Conservation (phyloP, 2,797 vertebrate genomes). For the Hapalemur alaotrensis region DNA sequence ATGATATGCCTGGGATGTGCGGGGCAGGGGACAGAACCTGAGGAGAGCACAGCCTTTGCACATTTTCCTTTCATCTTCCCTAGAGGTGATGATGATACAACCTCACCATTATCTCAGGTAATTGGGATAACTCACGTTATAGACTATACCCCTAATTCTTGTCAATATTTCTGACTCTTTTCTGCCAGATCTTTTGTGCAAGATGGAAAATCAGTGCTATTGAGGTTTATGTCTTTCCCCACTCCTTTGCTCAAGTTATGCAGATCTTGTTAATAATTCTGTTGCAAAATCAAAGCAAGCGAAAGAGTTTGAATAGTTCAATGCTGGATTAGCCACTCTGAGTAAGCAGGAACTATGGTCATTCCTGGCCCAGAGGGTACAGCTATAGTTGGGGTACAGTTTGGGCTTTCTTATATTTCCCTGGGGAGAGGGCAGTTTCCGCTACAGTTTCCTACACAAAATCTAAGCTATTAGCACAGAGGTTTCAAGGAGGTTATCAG, state of each 20-base stretch:
- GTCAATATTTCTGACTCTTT: background rate
- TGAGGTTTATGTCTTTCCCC: background rate
- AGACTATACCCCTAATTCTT: background rate
- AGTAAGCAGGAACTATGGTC: background rate
- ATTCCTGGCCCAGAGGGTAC: background rate
- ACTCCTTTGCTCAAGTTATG: background rate
- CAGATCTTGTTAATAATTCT: background rate
- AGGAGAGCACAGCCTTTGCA: background rate
- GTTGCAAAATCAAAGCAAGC: background rate
- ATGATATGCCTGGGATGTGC: background rate
- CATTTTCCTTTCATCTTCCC: conserved; percentile 14
- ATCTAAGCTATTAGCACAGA: background rate
- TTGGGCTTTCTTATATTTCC: background rate
- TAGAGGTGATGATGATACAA: background rate
- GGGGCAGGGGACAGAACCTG: background rate
- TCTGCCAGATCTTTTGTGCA: conserved; percentile 31
- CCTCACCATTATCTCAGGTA: background rate
- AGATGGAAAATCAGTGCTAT: background rate
- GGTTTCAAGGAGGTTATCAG: background rate
- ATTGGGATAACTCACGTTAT: conserved; percentile 13
- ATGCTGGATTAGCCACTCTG: background rate
- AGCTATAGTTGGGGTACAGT: background rate
- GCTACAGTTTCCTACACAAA: background rate
- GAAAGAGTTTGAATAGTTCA: background rate
- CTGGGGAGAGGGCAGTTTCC: background rate